A percentile compares a stretch with the other conserved stretches of the same genome.
These are phyloP conservation scores for Crematogaster levior DNA, from an alignment of 2,888 invertebrate genomes.

Conservation along the genomic window DNA sequence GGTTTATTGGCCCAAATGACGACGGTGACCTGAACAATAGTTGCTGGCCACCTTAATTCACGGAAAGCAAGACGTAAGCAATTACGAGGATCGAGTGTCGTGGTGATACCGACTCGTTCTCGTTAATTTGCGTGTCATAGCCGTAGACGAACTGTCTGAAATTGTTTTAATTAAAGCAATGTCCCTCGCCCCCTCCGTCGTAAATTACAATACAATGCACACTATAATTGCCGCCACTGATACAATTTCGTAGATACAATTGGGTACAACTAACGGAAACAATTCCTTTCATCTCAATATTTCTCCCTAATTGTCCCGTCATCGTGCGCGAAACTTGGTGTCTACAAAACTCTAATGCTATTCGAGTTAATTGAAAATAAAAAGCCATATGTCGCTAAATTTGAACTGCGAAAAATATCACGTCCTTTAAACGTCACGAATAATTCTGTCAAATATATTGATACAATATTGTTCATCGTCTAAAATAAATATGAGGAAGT, in stretches of 20 bases:
- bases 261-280: conserved; percentile 39
- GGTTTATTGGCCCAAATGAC: conserved; percentile 28
- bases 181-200: conserved; percentile 23
- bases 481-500: too few relatives aligned
- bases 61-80: conserved; percentile 34
- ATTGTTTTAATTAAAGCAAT: conserved; percentile 51
- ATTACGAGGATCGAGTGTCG: conserved; percentile 5
- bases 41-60: conserved; percentile 24
- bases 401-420: background rate
- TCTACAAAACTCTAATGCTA: conserved; percentile 30
- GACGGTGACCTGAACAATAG: background rate
- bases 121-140: conserved; percentile 39
- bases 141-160: conserved; percentile 24
- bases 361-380: too few relatives aligned
- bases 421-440: background rate
- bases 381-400: conserved; percentile 3
- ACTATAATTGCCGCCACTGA: conserved; percentile 42
- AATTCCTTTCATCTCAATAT: conserved; percentile 51
- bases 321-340: conserved; percentile 12
- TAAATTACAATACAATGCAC: conserved; percentile 51
- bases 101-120: conserved; percentile 6
- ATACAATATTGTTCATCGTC: too few relatives aligned
- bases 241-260: conserved; percentile 38
- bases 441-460: background rate
- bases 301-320: conserved; percentile 47